These are phyloP conservation scores for Yoshiicerus persimilis DNA, from an alignment of 1,140 invertebrate genomes.

Conservation along the genomic window DNA sequence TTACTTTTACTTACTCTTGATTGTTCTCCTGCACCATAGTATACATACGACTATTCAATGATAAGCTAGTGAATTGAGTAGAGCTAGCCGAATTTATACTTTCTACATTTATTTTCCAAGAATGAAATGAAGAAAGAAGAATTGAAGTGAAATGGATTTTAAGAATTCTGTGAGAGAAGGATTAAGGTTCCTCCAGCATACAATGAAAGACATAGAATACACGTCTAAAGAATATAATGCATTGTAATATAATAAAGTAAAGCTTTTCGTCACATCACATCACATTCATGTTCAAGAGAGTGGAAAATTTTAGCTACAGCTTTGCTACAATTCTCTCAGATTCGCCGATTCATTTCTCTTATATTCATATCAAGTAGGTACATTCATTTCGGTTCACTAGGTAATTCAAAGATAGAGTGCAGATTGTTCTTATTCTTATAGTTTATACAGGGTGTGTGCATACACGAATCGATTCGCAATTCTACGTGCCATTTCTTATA, in stretches of 20 bases:
- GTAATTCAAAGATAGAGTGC: neutral
- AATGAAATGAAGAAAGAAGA: neutral
- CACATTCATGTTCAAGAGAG: neutral
- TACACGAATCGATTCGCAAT: no score
- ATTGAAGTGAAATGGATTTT: slow-evolving; percentile 26
- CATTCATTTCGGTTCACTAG: neutral
- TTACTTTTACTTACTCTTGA: neutral
- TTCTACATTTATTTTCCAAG: neutral
- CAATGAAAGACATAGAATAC: neutral
- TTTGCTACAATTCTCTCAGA: neutral
- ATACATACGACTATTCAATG: neutral
- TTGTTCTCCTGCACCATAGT: neutral
- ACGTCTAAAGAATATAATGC: neutral
- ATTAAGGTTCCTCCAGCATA: neutral
- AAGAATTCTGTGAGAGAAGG: neutral
- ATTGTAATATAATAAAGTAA: neutral
- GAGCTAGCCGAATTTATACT: neutral
- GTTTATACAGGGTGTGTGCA: neutral
- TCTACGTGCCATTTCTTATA: no score
- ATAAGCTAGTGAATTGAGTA: neutral
- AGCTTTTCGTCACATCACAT: slow-evolving; percentile 8
- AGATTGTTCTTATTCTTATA: neutral
- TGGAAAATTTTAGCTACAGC: neutral
- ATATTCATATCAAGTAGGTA: neutral
- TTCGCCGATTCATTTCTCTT: neutral